Percentiles rank a stretch among this genome's conserved stretches.
Evolutionary conservation across 2,888 invertebrate genomes (phyloP).

Genomic region (Orthosia gracilis): DNA sequence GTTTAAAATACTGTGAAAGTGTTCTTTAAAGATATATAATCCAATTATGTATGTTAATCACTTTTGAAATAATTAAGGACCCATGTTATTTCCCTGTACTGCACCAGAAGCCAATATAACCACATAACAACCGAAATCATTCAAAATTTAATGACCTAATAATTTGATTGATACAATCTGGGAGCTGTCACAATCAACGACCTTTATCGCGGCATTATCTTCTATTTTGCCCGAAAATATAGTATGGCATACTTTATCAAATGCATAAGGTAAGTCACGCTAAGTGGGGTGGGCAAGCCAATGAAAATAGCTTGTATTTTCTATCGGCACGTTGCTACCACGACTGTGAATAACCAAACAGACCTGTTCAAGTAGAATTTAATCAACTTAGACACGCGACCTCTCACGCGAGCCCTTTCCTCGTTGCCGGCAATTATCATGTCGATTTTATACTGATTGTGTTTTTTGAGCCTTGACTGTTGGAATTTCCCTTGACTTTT

Average conservation of each 20-base stretch:
- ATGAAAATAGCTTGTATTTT: constrained; percentile 68
- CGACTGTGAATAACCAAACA: constrained; percentile 71
- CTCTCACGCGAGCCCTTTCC: constrained; percentile 69
- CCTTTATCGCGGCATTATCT: constrained; percentile 37
- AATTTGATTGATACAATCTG: constrained; percentile 47
- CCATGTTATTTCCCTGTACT: constrained; percentile 32
- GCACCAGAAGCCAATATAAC: constrained; percentile 19
- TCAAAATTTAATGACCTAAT: constrained; percentile 43
- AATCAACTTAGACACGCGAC: constrained; percentile 76
- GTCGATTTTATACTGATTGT: constrained; percentile 71
- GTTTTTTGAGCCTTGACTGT: constrained; percentile 63
- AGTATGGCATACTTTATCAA: constrained; percentile 50
- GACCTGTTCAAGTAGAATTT: constrained; percentile 72
- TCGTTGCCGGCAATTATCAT: constrained; percentile 72
- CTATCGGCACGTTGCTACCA: constrained; percentile 67
- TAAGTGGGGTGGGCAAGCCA: constrained; percentile 55
- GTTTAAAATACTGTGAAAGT: not conserved
- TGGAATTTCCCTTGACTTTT: constrained; percentile 44
- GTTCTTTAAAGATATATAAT: not conserved
- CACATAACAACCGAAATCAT: constrained; percentile 15
- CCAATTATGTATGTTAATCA: constrained; percentile 9
- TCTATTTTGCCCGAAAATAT: constrained; percentile 43
- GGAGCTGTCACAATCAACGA: constrained; percentile 42
- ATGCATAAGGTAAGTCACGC: constrained; percentile 66
- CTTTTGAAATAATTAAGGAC: constrained; percentile 17